These are phyloP conservation scores for Periophthalmus modestus DNA, from an alignment of 2,113 vertebrate genomes.

Conservation along the genomic window DNA sequence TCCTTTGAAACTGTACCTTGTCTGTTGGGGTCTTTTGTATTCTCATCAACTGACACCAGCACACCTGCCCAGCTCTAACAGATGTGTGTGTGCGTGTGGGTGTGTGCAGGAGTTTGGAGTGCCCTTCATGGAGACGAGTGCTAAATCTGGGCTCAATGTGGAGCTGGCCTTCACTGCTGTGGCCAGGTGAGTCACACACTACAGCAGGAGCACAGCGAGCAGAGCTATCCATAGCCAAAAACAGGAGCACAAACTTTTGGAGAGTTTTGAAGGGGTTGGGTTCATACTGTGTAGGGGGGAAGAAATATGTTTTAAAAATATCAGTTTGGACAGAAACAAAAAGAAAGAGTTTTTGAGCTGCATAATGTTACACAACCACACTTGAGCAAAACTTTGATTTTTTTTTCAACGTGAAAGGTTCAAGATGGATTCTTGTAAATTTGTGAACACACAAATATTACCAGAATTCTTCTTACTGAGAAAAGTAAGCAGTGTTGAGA, in stretches of 20 bases:
- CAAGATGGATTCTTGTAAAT: too few relatives aligned
- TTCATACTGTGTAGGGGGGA: not conserved
- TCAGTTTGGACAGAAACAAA: not conserved
- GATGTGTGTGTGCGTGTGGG: not conserved
- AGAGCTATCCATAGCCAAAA: not conserved
- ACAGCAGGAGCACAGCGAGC: slow-evolving; percentile 7
- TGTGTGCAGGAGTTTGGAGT: slow-evolving; percentile 87
- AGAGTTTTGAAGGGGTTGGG: not conserved
- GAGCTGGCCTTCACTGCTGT: slow-evolving; percentile 92
- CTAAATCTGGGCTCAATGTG: slow-evolving; percentile 91
- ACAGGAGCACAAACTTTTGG: not conserved
- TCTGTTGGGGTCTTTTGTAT: slow-evolving; percentile 10
- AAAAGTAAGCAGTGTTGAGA: too few relatives aligned
- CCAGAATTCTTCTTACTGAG: too few relatives aligned
- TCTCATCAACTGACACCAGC: not conserved
- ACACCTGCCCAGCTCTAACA: slow-evolving; percentile 1
- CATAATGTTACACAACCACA: not conserved
- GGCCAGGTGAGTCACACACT: slow-evolving; percentile 85
- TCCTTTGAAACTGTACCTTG: not conserved
- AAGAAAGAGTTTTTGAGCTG: not conserved
- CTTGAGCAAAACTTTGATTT: too few relatives aligned
- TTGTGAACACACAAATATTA: too few relatives aligned
- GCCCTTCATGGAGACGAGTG: slow-evolving; percentile 97
- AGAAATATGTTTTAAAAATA: not conserved
- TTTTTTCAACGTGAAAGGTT: too few relatives aligned